phyloP scores from a whole-genome alignment of 2,797 vertebrate species.

The Xerus rutilus region DNA sequence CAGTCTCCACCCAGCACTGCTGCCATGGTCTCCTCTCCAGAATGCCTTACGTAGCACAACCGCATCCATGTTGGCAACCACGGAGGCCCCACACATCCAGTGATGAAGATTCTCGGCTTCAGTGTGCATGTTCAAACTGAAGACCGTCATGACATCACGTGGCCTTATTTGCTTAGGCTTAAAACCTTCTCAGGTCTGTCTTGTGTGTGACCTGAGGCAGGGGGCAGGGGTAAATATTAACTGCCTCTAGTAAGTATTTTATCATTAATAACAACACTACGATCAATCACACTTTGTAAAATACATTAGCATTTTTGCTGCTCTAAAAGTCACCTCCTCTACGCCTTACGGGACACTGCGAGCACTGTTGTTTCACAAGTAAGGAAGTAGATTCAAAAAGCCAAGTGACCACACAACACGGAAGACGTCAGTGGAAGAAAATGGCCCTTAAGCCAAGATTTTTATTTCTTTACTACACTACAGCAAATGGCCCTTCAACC shows the following conservation, averaged over 20 bases:
- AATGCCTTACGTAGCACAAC: neutral
- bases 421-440: neutral
- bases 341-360: neutral
- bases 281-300: neutral
- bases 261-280: neutral
- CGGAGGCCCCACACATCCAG: neutral
- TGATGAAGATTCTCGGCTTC: neutral
- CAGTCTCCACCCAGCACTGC: neutral
- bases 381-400: neutral
- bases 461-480: neutral
- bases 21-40: neutral
- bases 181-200: neutral
- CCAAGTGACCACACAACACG: neutral
- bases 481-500: neutral
- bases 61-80: neutral
- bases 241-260: neutral
- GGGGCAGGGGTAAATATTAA: neutral
- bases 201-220: neutral
- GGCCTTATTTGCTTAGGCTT: neutral
- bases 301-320: neutral
- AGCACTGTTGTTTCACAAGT: neutral
- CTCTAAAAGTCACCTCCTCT: neutral
- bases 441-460: neutral
- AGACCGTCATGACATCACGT: neutral
- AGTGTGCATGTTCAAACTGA: rapidly evolving